Conservation (phyloP, 2,797 vertebrate species). For the Microctenopoma steveboyesi region DNA sequence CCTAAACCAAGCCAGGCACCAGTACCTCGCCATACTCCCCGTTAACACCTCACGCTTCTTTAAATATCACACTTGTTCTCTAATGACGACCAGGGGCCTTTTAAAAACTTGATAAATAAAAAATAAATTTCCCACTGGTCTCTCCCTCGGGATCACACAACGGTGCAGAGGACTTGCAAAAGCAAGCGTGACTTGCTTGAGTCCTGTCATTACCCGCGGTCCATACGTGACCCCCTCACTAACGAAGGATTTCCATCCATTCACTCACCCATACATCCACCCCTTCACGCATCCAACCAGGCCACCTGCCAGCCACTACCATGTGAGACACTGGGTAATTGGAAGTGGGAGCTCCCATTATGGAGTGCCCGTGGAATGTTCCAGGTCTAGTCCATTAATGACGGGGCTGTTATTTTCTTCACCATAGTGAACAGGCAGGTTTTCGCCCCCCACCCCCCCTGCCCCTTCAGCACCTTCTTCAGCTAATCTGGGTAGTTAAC, state of each 20-base stretch:
- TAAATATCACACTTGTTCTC: constrained; percentile 72
- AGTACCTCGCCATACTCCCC: constrained; percentile 54
- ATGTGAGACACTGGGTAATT: constrained; percentile 68
- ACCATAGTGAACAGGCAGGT: constrained; percentile 55
- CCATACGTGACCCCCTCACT: constrained; percentile 37
- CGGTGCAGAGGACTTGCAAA: constrained; percentile 21
- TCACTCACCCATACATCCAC: constrained; percentile 55
- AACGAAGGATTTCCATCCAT: constrained; percentile 64
- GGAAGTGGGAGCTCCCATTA: constrained; percentile 74
- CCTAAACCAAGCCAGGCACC: constrained; percentile 66
- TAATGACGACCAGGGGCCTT: constrained; percentile 67
- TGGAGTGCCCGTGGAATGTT: constrained; percentile 73
- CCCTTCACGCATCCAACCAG: constrained; percentile 60
- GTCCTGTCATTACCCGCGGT: constrained; percentile 38
- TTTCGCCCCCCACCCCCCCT: constrained; percentile 16
- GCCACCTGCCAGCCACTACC: constrained; percentile 61
- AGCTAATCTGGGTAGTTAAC: constrained; percentile 35
- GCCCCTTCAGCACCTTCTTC: constrained; percentile 41
- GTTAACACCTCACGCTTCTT: constrained; percentile 67
- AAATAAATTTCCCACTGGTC: constrained; percentile 49
- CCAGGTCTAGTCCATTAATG: constrained; percentile 66
- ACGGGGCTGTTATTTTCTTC: constrained; percentile 60
- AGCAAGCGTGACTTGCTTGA: constrained; percentile 29
- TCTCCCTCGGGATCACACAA: constrained; percentile 38
- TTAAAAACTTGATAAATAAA: constrained; percentile 59